Base-by-base conservation (phyloP, 92 coral and sea anemone genomes). In the Galaxea fascicularis region DNA sequence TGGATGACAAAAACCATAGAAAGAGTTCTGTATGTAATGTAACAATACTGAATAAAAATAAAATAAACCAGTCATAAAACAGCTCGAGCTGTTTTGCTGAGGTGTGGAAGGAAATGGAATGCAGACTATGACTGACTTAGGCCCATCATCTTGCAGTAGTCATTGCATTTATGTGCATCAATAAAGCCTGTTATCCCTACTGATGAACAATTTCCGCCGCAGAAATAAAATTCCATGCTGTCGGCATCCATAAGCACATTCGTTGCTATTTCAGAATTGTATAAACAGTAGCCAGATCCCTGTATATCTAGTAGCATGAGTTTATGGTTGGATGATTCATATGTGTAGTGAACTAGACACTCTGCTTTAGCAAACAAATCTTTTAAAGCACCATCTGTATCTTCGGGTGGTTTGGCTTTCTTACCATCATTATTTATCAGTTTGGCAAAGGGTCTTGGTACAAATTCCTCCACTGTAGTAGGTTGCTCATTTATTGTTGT, bases 261-360 rank as follows among this genome's bases (percentile, higher is more conserved):
- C 28, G 94, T 87, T 63, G 91, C 89, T 77, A 91, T 91, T 80
- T 91, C 91, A 53, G 94, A 89, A 78, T 84, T 91, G 45, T 58
- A 88, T 27, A 91, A 49, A 44, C 64, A 45, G 84, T 60, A 91
- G 29, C 88, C 85, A 58, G 69, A 56, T 52, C 90, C 90, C 66
- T 86, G 93, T n/a, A 90, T 86, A 65, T 90, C 88, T 29, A 80
- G 59, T 63, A 90, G 86, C 90, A 91, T 87, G 29, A 87, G 73
- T 70, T 91, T 76, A 35, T 46, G 22, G 68, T 87, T 65, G 30
- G 83, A 71, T 27, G 76, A 62, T 59, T 52, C 29, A 59, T 91
- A 83, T 21, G 80, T 82, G 83, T 87, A 71, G 63, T 91, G 91
- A 8, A 87, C 89, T 73, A 91, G 75, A 31, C 94, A 91, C 72